Base-by-base conservation (phyloP, 2,888 invertebrate genomes). In the Parnassius smintheus region DNA sequence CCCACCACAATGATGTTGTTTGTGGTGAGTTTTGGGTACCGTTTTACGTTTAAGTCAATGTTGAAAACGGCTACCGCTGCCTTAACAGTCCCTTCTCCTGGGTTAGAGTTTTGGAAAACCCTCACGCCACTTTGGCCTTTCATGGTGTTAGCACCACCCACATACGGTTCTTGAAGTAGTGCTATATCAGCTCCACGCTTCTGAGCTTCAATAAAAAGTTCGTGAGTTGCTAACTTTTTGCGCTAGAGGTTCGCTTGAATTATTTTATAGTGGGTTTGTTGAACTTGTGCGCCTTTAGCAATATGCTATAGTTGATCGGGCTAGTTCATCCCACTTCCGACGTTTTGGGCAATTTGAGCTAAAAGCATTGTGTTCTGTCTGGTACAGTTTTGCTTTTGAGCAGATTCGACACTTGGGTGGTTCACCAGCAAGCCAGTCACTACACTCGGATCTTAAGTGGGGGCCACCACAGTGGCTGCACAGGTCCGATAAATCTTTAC, bases 51-150 rank as follows among this genome's bases (percentile, higher is more conserved):
- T 11, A 68, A 2, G 3, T 65, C 57, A 0, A 12, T 4, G 22
- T 68, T 57, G 41, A 66, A 65, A 9, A 66, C 61, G 1, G 55
- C 62, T 7, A 68, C 59, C 8, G 68, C 68, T 8, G 65, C 64
- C 46, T 68, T 68, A 1, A 68, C 62, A 13, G 56, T 51, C 13
- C 59, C 59, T 1, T 61, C 58, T 35, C 64, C 60, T 12, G 2
- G 22, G 10, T 45, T 25, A 8, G 51, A 52, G 42, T 18, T 45
- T 22, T 65, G 64, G 59, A 54, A 56, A 18, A 65, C 56, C 25
- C 67, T 59, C 18, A 1, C 18, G 2, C 52, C 61, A 0, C 61
- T 62, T 0, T 22, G 25, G 12, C 42, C 42, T 62, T 45, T 10
- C n/a, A 18, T 9, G 18, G 18, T 1, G 18, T 18, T 18, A 18